A percentile compares a stretch with the other conserved stretches of the same genome.
phyloP scores from a whole-genome alignment of 1,140 invertebrate species.

The Camponotus vicinus region DNA sequence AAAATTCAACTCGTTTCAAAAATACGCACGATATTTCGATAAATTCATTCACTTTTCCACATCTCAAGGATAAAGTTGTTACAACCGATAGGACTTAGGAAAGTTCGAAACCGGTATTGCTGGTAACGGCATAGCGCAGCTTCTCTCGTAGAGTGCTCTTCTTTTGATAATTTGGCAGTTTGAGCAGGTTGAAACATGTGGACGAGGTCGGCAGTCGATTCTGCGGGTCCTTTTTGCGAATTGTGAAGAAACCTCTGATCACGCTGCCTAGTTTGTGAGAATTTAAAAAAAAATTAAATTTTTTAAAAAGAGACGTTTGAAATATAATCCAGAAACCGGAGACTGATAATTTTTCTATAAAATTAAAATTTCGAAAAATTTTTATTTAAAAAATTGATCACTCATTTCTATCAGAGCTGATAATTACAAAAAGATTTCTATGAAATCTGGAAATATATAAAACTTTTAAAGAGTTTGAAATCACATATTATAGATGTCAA shows the following conservation, averaged over 20 bases:
- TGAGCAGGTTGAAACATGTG: constrained; percentile 99
- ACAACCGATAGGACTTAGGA: constrained; percentile 87
- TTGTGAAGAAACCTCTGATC: constrained; percentile 98
- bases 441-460: background rate
- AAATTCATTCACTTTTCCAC: constrained; percentile 11
- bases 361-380: background rate
- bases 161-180: constrained; percentile 99
- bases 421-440: background rate
- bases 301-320: background rate
- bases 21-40: constrained; percentile 19
- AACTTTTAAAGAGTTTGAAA: background rate
- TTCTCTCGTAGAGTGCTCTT: constrained; percentile 98
- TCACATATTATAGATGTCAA: background rate
- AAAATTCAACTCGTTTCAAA: background rate
- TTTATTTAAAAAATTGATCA: background rate
- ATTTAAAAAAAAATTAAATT: constrained; percentile 24
- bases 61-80: background rate
- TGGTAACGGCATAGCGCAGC: constrained; percentile 98
- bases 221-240: constrained; percentile 97
- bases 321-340: background rate
- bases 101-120: constrained; percentile 99
- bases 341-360: background rate
- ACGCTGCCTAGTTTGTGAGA: constrained; percentile 91
- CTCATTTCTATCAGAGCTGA: background rate
- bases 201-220: constrained; percentile 99